Evolutionary conservation across 2,888 invertebrate genomes (phyloP).

Genomic region (Platycnemis pennipes): DNA sequence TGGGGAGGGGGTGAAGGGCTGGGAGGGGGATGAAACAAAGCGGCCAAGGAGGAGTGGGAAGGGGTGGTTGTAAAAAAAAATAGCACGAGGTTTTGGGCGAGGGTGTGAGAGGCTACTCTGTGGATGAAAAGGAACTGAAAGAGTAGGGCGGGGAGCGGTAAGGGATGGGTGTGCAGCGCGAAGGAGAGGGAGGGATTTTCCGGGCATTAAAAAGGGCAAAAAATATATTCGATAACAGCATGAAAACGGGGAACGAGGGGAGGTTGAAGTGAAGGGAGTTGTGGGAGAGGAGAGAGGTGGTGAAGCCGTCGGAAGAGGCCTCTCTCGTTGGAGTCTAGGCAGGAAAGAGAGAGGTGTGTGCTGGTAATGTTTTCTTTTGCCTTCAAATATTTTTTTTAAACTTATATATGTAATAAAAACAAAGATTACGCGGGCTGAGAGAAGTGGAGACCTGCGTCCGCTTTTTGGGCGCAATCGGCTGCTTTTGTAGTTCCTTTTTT

Average conservation of each 20-base stretch:
- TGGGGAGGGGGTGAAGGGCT: not conserved
- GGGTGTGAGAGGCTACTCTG: not conserved
- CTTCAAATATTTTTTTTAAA: too few relatives aligned
- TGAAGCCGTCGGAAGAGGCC: not conserved
- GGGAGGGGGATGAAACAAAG: not conserved
- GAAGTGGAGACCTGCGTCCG: not conserved
- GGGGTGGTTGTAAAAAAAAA: not conserved
- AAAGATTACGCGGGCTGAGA: not conserved
- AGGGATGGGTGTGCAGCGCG: not conserved
- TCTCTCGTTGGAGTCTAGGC: not conserved
- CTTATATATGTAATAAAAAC: not conserved
- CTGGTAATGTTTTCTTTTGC: not conserved
- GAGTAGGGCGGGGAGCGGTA: not conserved
- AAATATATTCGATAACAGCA: not conserved
- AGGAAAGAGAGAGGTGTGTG: not conserved
- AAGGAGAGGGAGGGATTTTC: not conserved
- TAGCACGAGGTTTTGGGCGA: not conserved
- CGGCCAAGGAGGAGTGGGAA: not conserved
- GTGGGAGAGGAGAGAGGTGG: not conserved
- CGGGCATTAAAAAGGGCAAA: not conserved
- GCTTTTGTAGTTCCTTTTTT: not conserved
- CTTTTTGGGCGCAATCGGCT: not conserved
- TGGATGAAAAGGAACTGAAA: not conserved
- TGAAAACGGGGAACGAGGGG: not conserved
- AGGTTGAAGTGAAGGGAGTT: not conserved